phyloP scores from a whole-genome alignment of 2,797 vertebrate species.

The Aulostomus chinensis region DNA sequence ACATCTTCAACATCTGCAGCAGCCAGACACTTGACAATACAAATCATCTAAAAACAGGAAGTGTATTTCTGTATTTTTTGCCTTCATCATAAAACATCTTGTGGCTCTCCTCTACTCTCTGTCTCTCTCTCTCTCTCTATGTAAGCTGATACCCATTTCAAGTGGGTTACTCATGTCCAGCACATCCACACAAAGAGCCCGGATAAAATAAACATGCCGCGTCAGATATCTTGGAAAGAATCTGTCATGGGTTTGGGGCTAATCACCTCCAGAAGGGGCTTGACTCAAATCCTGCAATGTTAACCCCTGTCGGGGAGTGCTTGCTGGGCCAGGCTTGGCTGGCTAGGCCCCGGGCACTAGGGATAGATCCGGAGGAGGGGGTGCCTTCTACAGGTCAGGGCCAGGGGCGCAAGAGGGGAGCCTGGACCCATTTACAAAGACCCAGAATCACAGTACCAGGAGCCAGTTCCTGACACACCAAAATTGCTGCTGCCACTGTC shows the following conservation, averaged over 20 bases:
- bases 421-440: slow-evolving; percentile 70
- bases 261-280: slow-evolving; percentile 99
- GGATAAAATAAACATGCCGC: slow-evolving; percentile 99
- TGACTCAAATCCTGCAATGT: slow-evolving; percentile 97
- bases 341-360: slow-evolving; percentile 83
- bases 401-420: slow-evolving; percentile 84
- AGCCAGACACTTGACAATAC: slow-evolving; percentile 75
- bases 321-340: slow-evolving; percentile 51
- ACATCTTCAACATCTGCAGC: slow-evolving; percentile 72
- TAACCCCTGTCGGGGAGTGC: slow-evolving; percentile 91
- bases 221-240: slow-evolving; percentile 99
- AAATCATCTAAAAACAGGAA: slow-evolving; percentile 68
- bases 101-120: slow-evolving; percentile 79
- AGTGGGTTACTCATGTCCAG: slow-evolving; percentile 99
- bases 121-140: slow-evolving; percentile 83
- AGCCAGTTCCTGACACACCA: slow-evolving; percentile 9
- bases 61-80: slow-evolving; percentile 67
- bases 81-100: slow-evolving; percentile 84
- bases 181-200: slow-evolving; percentile 98
- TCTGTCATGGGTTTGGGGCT: slow-evolving; percentile 99
- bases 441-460: neutral
- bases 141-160: slow-evolving; percentile 92
- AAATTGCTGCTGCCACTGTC: neutral
- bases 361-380: slow-evolving; percentile 73
- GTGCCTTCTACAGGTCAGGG: slow-evolving; percentile 93